Evolutionary conservation across 2,797 vertebrate species (phyloP).

Genomic region (Arrhamphus sclerolepis): DNA sequence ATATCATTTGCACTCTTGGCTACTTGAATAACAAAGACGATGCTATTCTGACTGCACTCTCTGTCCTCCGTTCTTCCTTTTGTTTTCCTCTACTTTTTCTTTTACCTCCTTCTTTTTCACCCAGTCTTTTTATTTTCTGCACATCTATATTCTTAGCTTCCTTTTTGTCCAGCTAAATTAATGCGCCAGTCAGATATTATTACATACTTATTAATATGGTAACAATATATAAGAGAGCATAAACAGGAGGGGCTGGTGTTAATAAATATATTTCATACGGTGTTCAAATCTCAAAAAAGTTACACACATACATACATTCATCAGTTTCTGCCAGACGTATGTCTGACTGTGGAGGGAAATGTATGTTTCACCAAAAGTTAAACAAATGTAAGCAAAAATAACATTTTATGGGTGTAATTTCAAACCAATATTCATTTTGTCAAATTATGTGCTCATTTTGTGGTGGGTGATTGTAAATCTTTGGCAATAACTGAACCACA

Average conservation of each 20-base stretch:
- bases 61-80: not conserved
- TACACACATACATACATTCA: not conserved
- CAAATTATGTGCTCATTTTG: too few relatives aligned
- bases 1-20: constrained; percentile 16
- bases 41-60: not conserved
- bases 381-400: too few relatives aligned
- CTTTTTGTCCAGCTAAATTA: not conserved
- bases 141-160: not conserved
- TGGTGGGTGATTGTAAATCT: too few relatives aligned
- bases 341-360: too few relatives aligned
- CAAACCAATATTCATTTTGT: too few relatives aligned
- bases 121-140: constrained; percentile 5
- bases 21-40: constrained; percentile 1
- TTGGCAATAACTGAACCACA: too few relatives aligned
- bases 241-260: not conserved
- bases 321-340: not conserved
- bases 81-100: not conserved
- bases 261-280: not conserved
- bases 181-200: not conserved
- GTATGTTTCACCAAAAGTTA: too few relatives aligned
- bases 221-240: not conserved
- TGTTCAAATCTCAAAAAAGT: not conserved
- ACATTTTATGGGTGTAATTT: too few relatives aligned
- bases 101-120: not conserved
- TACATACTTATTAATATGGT: not conserved